A percentile compares a stretch with the other conserved stretches of the same genome.
Evolutionary conservation across 2,888 invertebrate genomes (phyloP).

Genomic region (Melipona bicolor): DNA sequence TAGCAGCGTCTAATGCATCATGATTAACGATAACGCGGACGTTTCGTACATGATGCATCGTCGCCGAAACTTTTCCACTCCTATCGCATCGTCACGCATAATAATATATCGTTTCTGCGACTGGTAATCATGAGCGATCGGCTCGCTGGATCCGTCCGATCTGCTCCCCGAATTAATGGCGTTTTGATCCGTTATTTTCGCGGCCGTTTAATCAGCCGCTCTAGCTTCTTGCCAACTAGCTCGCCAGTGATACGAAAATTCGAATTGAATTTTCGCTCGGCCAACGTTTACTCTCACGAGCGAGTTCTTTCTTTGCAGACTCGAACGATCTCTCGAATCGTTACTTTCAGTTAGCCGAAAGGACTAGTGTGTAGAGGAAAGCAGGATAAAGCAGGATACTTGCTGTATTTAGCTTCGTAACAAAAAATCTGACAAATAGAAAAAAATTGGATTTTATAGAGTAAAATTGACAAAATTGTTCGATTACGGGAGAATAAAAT

Average conservation of each 20-base stretch:
- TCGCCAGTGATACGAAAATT: not conserved
- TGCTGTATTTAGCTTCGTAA: no score
- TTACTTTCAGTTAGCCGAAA: no score
- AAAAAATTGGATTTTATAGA: no score
- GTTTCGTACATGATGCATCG: slow-evolving; percentile 67
- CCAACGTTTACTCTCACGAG: not conserved
- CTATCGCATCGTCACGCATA: slow-evolving; percentile 31
- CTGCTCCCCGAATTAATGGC: slow-evolving; percentile 3
- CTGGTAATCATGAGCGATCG: slow-evolving; percentile 69
- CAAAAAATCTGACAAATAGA: no score
- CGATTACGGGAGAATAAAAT: no score
- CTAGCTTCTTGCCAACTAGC: not conserved
- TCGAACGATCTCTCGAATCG: not conserved
- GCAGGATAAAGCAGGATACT: no score
- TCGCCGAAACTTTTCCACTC: slow-evolving; percentile 62
- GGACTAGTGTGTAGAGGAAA: no score
- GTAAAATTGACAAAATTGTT: no score
- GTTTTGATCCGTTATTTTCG: slow-evolving; percentile 23
- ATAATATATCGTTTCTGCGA: slow-evolving; percentile 53
- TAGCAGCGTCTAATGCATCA: slow-evolving; percentile 65
- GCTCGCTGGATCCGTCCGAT: slow-evolving; percentile 30
- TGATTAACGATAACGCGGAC: slow-evolving; percentile 63
- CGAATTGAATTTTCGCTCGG: not conserved
- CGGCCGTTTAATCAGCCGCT: slow-evolving; percentile 26
- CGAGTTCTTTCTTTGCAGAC: not conserved